These are phyloP conservation scores for Anoncus sp. DNA, from an alignment of 2,888 invertebrate species.

Conservation along the genomic window DNA sequence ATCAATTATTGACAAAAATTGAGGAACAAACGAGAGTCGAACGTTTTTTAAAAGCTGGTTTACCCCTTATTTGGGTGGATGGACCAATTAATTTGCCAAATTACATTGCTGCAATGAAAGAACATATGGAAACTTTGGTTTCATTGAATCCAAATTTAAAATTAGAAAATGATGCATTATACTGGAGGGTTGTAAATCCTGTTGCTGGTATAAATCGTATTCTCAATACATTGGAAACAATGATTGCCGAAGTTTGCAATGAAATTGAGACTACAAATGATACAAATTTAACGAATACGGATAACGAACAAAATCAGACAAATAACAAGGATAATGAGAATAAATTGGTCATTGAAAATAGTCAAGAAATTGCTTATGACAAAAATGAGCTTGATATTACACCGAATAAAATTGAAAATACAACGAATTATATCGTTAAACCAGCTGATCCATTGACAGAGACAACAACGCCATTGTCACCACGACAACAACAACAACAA, in stretches of 20 bases:
- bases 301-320: conserved; percentile 70
- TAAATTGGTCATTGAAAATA: conserved; percentile 65
- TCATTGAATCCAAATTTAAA: conserved; percentile 75
- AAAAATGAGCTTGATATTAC: conserved; percentile 71
- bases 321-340: conserved; percentile 70
- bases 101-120: conserved; percentile 77
- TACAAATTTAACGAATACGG: conserved; percentile 64
- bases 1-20: conserved; percentile 73
- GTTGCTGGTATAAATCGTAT: conserved; percentile 75
- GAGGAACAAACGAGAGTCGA: conserved; percentile 74
- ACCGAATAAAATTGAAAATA: conserved; percentile 66
- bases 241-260: conserved; percentile 69
- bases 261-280: conserved; percentile 67
- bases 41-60: conserved; percentile 63
- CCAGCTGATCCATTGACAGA: conserved; percentile 14
- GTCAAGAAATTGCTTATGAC: conserved; percentile 61
- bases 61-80: conserved; percentile 65
- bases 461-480: too few relatives aligned
- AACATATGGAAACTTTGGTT: conserved; percentile 76
- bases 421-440: conserved; percentile 29
- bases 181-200: conserved; percentile 72
- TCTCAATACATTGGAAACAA: conserved; percentile 73
- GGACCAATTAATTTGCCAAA: conserved; percentile 77
- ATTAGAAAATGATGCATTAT: conserved; percentile 57
- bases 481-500: background rate